Percentiles rank a stretch among this genome's conserved stretches.
Evolutionary conservation across 2,113 vertebrate species (phyloP).

Genomic region (Myrmecophaga tridactyla): DNA sequence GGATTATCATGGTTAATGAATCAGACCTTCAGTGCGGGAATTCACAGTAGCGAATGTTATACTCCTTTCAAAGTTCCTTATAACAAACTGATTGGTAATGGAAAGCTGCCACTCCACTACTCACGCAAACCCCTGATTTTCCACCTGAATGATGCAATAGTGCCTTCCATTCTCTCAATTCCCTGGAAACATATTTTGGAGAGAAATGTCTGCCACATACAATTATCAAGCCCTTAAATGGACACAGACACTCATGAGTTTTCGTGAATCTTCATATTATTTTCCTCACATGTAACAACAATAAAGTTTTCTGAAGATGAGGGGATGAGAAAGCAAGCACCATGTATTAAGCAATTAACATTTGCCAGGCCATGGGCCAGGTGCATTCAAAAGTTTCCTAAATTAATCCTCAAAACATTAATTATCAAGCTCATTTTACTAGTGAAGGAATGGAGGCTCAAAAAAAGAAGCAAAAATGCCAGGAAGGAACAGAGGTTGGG

Average conservation of each 20-base stretch:
- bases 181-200: background rate
- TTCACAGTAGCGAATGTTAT: background rate
- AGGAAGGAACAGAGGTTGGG: background rate
- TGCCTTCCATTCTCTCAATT: background rate
- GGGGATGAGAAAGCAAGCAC: background rate
- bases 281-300: background rate
- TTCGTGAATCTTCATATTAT: background rate
- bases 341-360: background rate
- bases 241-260: conserved; percentile 15
- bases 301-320: background rate
- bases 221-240: background rate
- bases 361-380: background rate
- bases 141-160: background rate
- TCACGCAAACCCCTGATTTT: background rate
- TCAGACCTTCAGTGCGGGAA: conserved; percentile 1
- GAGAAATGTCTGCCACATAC: background rate
- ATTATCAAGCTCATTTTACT: background rate
- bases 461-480: background rate
- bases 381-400: background rate
- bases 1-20: background rate
- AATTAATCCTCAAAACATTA: background rate
- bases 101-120: background rate
- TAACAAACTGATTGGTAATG: background rate
- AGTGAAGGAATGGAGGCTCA: background rate
- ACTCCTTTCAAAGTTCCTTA: background rate